Evolutionary conservation across 2,797 vertebrate species (phyloP).

Genomic region (Holocentrus rufus): DNA sequence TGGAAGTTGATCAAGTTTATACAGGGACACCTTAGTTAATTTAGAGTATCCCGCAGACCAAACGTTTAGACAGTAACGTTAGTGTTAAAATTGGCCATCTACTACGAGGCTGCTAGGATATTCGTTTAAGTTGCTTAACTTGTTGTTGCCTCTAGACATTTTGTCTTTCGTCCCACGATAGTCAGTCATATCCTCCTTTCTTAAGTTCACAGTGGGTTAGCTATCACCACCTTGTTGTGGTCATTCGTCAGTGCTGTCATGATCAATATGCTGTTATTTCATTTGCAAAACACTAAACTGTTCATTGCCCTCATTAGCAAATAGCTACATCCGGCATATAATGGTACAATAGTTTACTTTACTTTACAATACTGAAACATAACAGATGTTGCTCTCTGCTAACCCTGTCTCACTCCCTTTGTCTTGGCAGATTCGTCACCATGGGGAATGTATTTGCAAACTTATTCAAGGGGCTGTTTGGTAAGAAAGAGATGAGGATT

Average conservation of each 20-base stretch:
- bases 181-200: not conserved
- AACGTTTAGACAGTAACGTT: not conserved
- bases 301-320: constrained; percentile 10
- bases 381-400: not conserved
- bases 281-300: not conserved
- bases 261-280: not conserved
- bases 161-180: not conserved
- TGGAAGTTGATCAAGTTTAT: not conserved
- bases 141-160: not conserved
- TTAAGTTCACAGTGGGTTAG: too few relatives aligned
- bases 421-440: constrained; percentile 69
- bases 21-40: not conserved
- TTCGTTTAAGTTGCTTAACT: not conserved
- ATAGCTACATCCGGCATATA: not conserved
- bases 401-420: constrained; percentile 15
- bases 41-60: not conserved
- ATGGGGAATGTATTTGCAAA: constrained; percentile 88
- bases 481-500: constrained; percentile 92
- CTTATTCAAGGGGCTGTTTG: constrained; percentile 87
- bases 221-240: too few relatives aligned
- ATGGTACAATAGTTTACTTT: too few relatives aligned
- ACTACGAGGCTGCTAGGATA: not conserved
- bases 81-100: not conserved
- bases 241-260: too few relatives aligned
- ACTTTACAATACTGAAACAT: too few relatives aligned